These are phyloP conservation scores for Ammodytes dubius DNA, from an alignment of 2,113 vertebrate species.

Conservation along the genomic window DNA sequence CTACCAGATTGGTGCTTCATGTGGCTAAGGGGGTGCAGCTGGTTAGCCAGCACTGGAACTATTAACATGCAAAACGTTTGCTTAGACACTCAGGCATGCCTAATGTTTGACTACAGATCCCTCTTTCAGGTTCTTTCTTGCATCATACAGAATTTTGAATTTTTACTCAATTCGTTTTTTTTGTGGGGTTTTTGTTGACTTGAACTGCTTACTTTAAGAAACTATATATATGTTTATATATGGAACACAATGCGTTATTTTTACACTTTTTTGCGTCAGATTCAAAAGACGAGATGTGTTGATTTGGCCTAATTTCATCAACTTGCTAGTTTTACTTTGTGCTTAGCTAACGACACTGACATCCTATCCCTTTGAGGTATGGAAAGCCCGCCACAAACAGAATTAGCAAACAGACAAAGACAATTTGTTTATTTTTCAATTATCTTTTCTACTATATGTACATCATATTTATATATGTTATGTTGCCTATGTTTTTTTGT, in stretches of 20 bases:
- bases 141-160: slow-evolving; percentile 3
- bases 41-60: slow-evolving; percentile 39
- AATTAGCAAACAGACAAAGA: too few relatives aligned
- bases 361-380: too few relatives aligned
- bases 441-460: too few relatives aligned
- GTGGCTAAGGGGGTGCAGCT: slow-evolving; percentile 61
- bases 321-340: too few relatives aligned
- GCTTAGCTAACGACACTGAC: too few relatives aligned
- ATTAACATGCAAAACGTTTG: slow-evolving; percentile 33
- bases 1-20: slow-evolving; percentile 52
- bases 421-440: too few relatives aligned
- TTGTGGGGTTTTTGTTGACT: neutral
- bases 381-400: too few relatives aligned
- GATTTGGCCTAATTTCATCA: too few relatives aligned
- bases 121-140: neutral
- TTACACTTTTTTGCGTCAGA: too few relatives aligned
- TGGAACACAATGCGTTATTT: neutral
- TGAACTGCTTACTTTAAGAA: neutral
- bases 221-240: neutral
- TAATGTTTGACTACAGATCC: slow-evolving; percentile 6
- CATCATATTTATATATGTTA: too few relatives aligned
- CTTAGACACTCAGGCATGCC: slow-evolving; percentile 22
- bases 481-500: too few relatives aligned
- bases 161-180: neutral
- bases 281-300: too few relatives aligned